Evolutionary conservation across 2,797 vertebrate genomes (phyloP), one percentile per base, ranked within the genome.

Genomic region (Choloepus didactylus): DNA sequence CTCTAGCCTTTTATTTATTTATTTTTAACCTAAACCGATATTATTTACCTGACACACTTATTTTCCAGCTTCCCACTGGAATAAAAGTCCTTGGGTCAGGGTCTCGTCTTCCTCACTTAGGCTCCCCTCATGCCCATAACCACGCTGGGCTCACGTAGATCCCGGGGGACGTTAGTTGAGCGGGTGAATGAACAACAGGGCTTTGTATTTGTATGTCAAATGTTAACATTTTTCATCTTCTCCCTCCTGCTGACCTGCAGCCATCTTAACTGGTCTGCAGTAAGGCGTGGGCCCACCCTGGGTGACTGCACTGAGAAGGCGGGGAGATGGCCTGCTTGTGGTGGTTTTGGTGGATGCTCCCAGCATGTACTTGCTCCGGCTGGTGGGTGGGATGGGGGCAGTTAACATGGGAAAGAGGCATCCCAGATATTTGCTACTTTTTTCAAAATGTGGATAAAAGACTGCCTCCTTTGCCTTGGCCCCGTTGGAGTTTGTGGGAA

Each of bases 191-290:
- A 35, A 29, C 83, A 88, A 44, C 49, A 89, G 44, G 4, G 11
- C 56, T 91, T 89, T 83, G 21, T 85, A 62, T 88, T 67, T 91
- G 6, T 54, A 64, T 4, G 64, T 64, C n/a, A 49, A 89, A 82
- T 67, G 46, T 86, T 95, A 89, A 92, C 84, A 60, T 81, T 19
- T 27, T 73, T 77, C 81, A 66, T 85, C 19, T 73, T 77, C 86
- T 76, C 25, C 70, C 3, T 95, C 10, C 11, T 72, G 41, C 27
- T 96, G 66, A 81, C n/a, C 54, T 51, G 59, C 10, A 73, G 38
- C 88, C 14, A 41, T 92, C 67, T 86, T 86, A 81, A 64, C 9
- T 87, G 66, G 38, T 77, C 77, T 87, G 83, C 84, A 83, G 44
- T 87, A 59, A 67, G 29, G 86, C 51, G 21, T 38, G 9, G 56